Evolutionary conservation across 2,113 vertebrate genomes (phyloP).

Genomic region (Elgaria multicarinata): DNA sequence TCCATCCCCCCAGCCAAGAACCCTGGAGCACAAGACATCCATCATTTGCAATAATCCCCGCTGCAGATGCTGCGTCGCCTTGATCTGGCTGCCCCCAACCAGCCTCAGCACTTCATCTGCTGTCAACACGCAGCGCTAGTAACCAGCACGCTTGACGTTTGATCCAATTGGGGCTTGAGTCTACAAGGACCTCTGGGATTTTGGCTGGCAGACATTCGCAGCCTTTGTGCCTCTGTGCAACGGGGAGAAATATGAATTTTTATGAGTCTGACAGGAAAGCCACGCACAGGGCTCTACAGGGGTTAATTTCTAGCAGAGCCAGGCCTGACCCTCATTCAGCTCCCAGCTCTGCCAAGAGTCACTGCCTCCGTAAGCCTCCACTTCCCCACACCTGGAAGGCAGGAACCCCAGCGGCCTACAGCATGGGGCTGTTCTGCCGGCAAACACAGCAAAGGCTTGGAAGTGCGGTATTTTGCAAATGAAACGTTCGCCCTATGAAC

Average conservation of each 20-base stretch:
- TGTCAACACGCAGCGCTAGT: background rate
- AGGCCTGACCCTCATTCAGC: background rate
- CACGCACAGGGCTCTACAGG: background rate
- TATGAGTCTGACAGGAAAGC: background rate
- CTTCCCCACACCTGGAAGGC: background rate
- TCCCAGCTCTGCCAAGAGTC: background rate
- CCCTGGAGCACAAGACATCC: conserved; percentile 21
- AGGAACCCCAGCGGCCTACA: background rate
- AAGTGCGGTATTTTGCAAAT: background rate
- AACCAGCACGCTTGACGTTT: background rate
- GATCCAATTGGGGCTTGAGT: background rate
- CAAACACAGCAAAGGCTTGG: background rate
- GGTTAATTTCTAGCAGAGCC: background rate
- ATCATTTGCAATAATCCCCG: conserved; percentile 17
- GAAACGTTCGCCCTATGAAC: background rate
- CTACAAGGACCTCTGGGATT: conserved; percentile 7
- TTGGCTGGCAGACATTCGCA: background rate
- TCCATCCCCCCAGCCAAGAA: background rate
- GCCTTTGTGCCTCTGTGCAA: background rate
- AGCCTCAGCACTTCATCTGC: background rate
- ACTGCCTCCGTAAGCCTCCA: background rate
- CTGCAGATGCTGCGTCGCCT: background rate
- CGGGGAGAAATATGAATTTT: background rate
- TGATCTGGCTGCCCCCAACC: conserved; percentile 1
- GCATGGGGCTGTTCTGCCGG: no score